phyloP scores from a whole-genome alignment of 2,113 vertebrate species.

The Nycticebus coucang region DNA sequence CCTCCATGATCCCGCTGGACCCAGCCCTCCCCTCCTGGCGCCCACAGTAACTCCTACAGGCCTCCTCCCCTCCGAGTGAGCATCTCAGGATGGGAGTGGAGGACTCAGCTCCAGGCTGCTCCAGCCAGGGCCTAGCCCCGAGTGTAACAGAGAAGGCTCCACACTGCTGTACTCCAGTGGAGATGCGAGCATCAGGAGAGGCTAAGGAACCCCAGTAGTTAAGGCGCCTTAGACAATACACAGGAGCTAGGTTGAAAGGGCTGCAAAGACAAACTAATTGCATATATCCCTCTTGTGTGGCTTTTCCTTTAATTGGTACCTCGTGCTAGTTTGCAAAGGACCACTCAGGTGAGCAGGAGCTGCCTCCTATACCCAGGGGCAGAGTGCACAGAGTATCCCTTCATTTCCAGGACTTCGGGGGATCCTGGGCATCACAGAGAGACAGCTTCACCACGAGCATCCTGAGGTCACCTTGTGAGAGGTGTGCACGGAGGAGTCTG shows the following conservation, averaged over 20 bases:
- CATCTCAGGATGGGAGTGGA: no score
- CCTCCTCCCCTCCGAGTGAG: not conserved
- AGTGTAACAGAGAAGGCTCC: not conserved
- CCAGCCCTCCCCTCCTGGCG: accelerated
- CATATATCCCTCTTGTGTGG: accelerated
- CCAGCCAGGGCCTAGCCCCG: not conserved
- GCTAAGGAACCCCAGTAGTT: accelerated
- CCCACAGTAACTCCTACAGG: not conserved
- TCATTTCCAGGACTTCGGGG: not conserved
- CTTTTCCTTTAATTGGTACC: not conserved
- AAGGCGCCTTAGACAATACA: not conserved
- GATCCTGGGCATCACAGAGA: no score
- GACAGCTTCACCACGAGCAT: accelerated
- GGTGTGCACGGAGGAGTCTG: not conserved
- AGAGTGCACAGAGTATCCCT: not conserved
- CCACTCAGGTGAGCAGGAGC: not conserved
- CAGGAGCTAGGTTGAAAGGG: not conserved
- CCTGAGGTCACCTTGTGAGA: not conserved
- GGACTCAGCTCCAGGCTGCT: not conserved
- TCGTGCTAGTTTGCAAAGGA: not conserved
- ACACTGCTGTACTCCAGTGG: accelerated
- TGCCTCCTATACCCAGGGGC: not conserved
- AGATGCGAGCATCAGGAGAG: not conserved
- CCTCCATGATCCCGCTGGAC: not conserved
- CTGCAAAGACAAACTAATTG: accelerated